Evolutionary conservation across 1,140 invertebrate genomes (phyloP).

Genomic region (Aphelinus certus): DNA sequence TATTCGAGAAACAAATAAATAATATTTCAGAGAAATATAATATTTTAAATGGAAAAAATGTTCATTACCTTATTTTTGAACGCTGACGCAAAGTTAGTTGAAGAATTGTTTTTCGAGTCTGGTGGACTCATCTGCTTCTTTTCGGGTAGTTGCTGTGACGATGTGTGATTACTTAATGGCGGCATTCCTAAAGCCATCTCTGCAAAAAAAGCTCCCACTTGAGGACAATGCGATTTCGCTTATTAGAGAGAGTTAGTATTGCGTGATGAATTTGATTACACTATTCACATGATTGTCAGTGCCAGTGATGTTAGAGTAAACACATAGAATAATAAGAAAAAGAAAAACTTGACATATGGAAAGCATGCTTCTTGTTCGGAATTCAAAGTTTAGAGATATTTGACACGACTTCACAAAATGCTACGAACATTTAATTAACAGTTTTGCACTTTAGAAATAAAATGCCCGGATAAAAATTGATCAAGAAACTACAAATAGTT

Average conservation of each 20-base stretch:
- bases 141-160: conserved; percentile 54
- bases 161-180: conserved; percentile 58
- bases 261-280: conserved; percentile 27
- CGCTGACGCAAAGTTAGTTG: conserved; percentile 72
- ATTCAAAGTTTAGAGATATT: no score
- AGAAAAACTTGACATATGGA: conserved; percentile 18
- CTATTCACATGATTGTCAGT: conserved; percentile 6
- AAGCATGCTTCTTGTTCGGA: no score
- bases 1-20: no score
- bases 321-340: conserved; percentile 3
- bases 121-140: conserved; percentile 62
- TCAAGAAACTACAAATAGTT: no score
- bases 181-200: conserved; percentile 62
- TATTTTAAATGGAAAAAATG: no score
- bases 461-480: no score
- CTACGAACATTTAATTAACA: no score
- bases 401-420: no score
- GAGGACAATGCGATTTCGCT: conserved; percentile 48
- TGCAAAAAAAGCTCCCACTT: conserved; percentile 63
- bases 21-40: no score
- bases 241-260: conserved; percentile 56
- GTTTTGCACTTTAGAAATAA: no score
- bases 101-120: conserved; percentile 63
- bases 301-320: conserved; percentile 9
- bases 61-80: conserved; percentile 71